phyloP scores from a whole-genome alignment of 30 jellyfish, hydroid and myxozoan genomes.

The Aurelia sp. region DNA sequence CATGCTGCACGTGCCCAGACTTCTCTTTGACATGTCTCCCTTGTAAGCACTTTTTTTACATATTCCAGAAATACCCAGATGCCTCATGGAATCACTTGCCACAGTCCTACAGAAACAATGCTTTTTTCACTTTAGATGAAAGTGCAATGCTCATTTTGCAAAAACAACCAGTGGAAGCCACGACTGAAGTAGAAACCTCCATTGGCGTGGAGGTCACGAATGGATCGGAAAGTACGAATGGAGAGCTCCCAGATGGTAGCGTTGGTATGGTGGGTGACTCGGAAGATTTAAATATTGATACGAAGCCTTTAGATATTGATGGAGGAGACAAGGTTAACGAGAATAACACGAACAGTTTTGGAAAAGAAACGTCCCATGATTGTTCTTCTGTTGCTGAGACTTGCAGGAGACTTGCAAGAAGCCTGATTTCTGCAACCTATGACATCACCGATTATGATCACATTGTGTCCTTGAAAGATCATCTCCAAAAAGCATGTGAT shows the following conservation, averaged over 20 bases:
- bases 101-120: background rate
- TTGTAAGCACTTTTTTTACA: conserved; percentile 21
- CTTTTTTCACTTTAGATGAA: conserved; percentile 4
- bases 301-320: background rate
- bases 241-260: background rate
- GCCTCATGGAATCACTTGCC: conserved; percentile 5
- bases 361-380: background rate
- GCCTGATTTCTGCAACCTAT: conserved; percentile 1
- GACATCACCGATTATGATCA: conserved; percentile 1
- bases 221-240: no score
- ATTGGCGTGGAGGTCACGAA: no score
- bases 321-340: background rate
- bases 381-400: conserved; percentile 10
- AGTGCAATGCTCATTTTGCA: background rate
- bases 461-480: background rate
- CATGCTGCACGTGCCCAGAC: conserved; percentile 25
- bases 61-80: conserved; percentile 21
- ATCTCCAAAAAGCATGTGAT: conserved; percentile 2
- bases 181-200: background rate
- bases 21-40: conserved; percentile 17
- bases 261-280: background rate
- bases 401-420: background rate
- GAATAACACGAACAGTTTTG: background rate
- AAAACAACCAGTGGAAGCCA: background rate
- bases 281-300: background rate